These are phyloP conservation scores for Ictalurus punctatus DNA, from an alignment of 2,113 vertebrate genomes.

Conservation along the genomic window DNA sequence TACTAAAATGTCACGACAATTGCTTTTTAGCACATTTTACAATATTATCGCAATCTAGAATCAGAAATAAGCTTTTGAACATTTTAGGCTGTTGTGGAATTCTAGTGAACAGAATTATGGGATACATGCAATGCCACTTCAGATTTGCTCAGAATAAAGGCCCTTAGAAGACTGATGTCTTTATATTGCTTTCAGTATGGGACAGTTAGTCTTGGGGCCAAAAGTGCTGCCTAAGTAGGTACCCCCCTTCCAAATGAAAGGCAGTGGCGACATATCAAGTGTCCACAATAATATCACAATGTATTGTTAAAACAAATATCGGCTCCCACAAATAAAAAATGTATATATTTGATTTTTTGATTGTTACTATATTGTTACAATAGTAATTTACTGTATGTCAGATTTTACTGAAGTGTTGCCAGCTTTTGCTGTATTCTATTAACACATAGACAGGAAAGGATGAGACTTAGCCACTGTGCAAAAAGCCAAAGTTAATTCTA, in stretches of 20 bases:
- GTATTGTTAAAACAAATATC: neutral
- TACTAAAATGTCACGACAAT: neutral
- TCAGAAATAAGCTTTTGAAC: neutral
- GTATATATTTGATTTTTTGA: neutral
- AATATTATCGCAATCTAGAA: neutral
- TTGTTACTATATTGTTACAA: conserved; percentile 13
- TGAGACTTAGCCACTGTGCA: conserved; percentile 63
- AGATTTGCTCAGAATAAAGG: neutral
- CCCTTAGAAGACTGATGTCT: neutral
- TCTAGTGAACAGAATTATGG: neutral
- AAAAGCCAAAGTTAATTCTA: conserved; percentile 53
- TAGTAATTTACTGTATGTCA: conserved; percentile 72
- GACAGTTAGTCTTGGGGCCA: no score
- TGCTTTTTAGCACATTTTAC: neutral
- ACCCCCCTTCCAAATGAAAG: neutral
- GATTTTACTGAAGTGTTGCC: conserved; percentile 48
- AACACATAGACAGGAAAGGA: conserved; percentile 47
- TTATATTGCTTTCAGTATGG: neutral
- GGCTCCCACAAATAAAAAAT: neutral
- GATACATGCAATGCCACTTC: conserved; percentile 2
- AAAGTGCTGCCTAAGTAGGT: no score
- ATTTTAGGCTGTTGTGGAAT: neutral
- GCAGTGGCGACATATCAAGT: neutral
- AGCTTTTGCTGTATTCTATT: conserved; percentile 43
- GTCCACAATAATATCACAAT: neutral